Evolutionary conservation across 2,888 invertebrate species (phyloP), one percentile per base, ranked within the genome.

Genomic region (Epirrita christyi): DNA sequence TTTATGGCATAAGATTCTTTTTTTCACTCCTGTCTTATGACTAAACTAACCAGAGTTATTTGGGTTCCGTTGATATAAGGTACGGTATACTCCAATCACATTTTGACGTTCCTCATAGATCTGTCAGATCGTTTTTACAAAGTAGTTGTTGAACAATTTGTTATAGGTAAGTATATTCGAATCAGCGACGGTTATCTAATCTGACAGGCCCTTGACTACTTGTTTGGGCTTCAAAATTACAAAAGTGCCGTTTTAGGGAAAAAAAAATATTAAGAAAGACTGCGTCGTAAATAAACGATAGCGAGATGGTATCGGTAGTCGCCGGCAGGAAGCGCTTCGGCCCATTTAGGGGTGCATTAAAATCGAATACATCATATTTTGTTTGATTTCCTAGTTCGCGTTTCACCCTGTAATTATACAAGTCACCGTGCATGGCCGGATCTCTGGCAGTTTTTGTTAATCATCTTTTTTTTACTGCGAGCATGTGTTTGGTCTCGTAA

Each of bases 331-430:
- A 92, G 87, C 90, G 88, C 88, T 86, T 88, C 88, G 78, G 81
- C 84, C 87, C 86, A 90, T 92, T 92, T 92, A 92, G 83, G 92
- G 92, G 89, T 92, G 92, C 91, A 92, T 92, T 92, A 92, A 92
- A 92, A 92, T 88, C 91, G 88, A 85, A 92, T 92, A 90, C 91
- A 92, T 92, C 92, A 92, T 92, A 91, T 92, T 21, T 91, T 92
- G 92, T 92, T 92, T 92, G 92, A 92, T 92, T 92, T 92, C 92
- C 89, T 89, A 91, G 90, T 85, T 88, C 86, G 82, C 85, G 85
- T 88, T 90, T 85, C 84, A 89, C 88, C 89, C 90, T 88, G 86
- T 91, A 89, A 92, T 91, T 92, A 92, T 88, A 91, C 84, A 84
- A 90, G 88, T 87, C 86, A 86, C 90, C 88, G 89, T 78, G 85